A percentile compares a stretch with the other conserved stretches of the same genome.
Conservation (phyloP, 2,113 vertebrate genomes). For the Zapus hudsonius region DNA sequence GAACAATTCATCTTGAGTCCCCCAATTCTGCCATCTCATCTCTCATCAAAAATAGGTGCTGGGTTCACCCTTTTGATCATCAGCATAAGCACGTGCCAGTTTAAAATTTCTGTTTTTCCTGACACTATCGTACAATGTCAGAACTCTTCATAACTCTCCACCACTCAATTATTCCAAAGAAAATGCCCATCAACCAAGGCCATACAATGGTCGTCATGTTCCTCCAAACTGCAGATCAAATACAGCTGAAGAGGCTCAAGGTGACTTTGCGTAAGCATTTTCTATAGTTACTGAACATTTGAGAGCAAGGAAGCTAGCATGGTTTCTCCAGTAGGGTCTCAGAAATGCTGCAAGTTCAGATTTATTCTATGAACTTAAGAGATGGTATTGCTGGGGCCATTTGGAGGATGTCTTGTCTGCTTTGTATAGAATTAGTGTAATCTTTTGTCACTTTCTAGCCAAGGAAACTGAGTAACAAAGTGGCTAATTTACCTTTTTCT, state of each 20-base stretch:
- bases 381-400: neutral
- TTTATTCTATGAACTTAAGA: neutral
- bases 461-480: slow-evolving; percentile 1
- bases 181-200: neutral
- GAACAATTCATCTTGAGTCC: slow-evolving; percentile 19
- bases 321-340: neutral
- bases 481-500: neutral
- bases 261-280: neutral
- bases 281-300: neutral
- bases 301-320: neutral
- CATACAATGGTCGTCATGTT: neutral
- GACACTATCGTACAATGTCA: slow-evolving; percentile 40
- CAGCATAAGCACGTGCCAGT: slow-evolving; percentile 48
- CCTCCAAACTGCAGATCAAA: neutral
- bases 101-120: slow-evolving; percentile 55
- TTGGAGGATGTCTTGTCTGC: neutral
- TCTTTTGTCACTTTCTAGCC: neutral
- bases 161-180: neutral
- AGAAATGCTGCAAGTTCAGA: neutral
- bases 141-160: neutral
- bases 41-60: slow-evolving; percentile 65
- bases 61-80: slow-evolving; percentile 23
- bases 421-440: neutral
- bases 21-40: slow-evolving; percentile 34
- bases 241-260: neutral